A percentile compares a stretch with the other conserved stretches of the same genome.
Conservation (phyloP, 2,797 vertebrate genomes). For the Hozukius guyotensis region DNA sequence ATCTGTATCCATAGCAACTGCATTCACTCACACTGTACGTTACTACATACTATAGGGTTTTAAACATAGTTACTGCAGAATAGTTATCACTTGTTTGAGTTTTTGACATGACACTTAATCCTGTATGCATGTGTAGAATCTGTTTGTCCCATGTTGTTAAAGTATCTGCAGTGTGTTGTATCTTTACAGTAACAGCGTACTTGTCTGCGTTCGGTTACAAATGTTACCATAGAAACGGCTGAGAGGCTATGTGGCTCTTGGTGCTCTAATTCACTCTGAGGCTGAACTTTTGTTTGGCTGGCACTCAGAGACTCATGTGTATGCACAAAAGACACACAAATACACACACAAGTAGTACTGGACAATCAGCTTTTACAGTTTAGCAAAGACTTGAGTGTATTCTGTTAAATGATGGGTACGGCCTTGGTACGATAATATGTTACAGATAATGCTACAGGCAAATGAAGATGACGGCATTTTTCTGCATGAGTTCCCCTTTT, state of each 20-base stretch:
- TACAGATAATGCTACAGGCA: background rate
- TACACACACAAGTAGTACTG: background rate
- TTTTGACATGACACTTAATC: background rate
- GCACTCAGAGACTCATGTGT: conserved; percentile 50
- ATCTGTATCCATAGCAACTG: conserved; percentile 27
- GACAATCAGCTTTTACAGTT: conserved; percentile 27
- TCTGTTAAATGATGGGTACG: background rate
- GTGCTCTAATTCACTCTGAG: conserved; percentile 44
- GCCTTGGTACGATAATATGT: background rate
- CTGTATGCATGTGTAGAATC: background rate
- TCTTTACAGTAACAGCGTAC: conserved; percentile 30
- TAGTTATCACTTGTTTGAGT: background rate
- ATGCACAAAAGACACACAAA: conserved; percentile 2
- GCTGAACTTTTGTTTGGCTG: conserved; percentile 67
- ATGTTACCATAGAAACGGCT: conserved; percentile 49
- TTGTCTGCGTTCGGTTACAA: conserved; percentile 19
- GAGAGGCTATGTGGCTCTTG: conserved; percentile 30
- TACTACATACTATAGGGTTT: background rate
- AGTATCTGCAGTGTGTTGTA: background rate
- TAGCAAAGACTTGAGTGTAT: background rate
- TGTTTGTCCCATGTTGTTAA: background rate
- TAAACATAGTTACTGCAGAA: background rate
- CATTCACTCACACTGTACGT: background rate
- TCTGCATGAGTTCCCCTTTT: background rate
- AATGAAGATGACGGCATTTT: background rate